Evolutionary conservation across 1,140 invertebrate species (phyloP).

Genomic region (Bombus confusus): DNA sequence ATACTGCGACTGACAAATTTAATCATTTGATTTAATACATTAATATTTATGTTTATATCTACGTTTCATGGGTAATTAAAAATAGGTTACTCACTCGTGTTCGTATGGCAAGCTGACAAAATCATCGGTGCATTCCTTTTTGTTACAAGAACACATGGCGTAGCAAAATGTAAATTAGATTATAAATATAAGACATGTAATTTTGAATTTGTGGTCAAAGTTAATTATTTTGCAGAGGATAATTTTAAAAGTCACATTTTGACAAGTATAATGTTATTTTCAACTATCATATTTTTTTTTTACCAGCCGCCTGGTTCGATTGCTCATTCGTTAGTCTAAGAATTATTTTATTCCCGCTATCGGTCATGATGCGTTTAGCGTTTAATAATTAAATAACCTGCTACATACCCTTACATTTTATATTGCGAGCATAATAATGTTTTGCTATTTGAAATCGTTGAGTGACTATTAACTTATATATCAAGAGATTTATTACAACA

Average conservation of each 20-base stretch:
- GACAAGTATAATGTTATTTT: background rate
- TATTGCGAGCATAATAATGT: too few species aligned
- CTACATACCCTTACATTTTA: too few species aligned
- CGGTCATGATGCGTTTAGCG: background rate
- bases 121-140: background rate
- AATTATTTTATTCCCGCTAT: background rate
- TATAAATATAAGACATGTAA: conserved; percentile 26
- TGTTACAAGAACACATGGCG: conserved; percentile 44
- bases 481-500: background rate
- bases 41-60: too few species aligned
- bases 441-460: too few species aligned
- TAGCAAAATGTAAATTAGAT: too few species aligned
- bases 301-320: conserved; percentile 2
- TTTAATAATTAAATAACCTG: too few species aligned
- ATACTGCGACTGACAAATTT: too few species aligned
- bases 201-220: conserved; percentile 45
- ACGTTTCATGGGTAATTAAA: background rate
- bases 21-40: too few species aligned
- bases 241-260: conserved; percentile 4
- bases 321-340: conserved; percentile 7
- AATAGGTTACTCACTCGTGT: conserved; percentile 52
- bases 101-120: conserved; percentile 9
- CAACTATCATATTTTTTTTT: conserved; percentile 13
- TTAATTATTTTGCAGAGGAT: background rate
- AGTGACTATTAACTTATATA: too few species aligned